These are phyloP conservation scores for Xiphydria camelus DNA, from an alignment of 2,888 invertebrate species.

Conservation along the genomic window DNA sequence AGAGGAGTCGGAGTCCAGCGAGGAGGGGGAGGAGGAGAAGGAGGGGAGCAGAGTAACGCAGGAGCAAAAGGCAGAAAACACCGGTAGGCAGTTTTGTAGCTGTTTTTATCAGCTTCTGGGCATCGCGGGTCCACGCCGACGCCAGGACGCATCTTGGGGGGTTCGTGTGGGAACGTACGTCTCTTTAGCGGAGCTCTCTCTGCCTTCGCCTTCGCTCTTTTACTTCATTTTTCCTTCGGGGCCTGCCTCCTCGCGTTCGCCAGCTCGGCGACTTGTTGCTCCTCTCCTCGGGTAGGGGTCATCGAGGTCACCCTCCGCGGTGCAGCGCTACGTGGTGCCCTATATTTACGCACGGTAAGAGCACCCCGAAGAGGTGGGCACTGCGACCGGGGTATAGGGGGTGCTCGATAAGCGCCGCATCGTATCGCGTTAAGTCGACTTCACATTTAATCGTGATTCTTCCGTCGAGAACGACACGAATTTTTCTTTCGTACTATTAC, in stretches of 20 bases:
- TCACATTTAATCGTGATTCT: too few relatives aligned
- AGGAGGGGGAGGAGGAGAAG: background rate
- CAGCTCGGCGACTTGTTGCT: slow-evolving; percentile 31
- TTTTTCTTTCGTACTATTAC: slow-evolving; percentile 34
- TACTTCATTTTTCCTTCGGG: slow-evolving; percentile 9
- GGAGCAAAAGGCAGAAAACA: slow-evolving; percentile 49
- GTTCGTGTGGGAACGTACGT: slow-evolving; percentile 58
- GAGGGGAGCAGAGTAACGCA: slow-evolving; percentile 33
- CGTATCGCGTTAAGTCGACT: slow-evolving; percentile 34
- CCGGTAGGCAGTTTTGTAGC: slow-evolving; percentile 57
- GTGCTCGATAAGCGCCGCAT: slow-evolving; percentile 42
- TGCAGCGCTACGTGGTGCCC: slow-evolving; percentile 53
- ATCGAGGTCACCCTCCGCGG: slow-evolving; percentile 52
- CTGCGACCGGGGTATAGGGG: slow-evolving; percentile 15
- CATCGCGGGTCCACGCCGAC: slow-evolving; percentile 51
- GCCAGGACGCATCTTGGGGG: slow-evolving; percentile 58
- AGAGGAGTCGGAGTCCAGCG: slow-evolving; percentile 16
- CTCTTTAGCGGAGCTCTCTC: slow-evolving; percentile 46
- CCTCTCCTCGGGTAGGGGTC: slow-evolving; percentile 46
- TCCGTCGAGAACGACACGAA: slow-evolving; percentile 20
- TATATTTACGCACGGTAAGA: slow-evolving; percentile 56
- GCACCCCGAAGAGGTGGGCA: slow-evolving; percentile 40
- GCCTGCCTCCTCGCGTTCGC: slow-evolving; percentile 27
- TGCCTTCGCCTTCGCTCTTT: slow-evolving; percentile 18
- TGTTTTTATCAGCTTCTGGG: slow-evolving; percentile 58